phyloP scores from a whole-genome alignment of 2,113 vertebrate genomes.

The Lonchura striata region DNA sequence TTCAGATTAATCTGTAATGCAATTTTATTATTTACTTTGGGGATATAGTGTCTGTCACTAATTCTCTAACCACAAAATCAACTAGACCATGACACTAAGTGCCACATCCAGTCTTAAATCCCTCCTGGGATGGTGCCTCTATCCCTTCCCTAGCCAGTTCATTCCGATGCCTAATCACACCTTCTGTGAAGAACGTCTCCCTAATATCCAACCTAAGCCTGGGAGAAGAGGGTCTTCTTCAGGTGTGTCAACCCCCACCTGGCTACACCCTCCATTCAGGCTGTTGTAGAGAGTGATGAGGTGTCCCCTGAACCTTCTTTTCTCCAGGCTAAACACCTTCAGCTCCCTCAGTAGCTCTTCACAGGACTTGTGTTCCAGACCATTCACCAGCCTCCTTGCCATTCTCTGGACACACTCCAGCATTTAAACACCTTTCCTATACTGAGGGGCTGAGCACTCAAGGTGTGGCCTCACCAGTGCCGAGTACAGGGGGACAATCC shows the following conservation, averaged over 20 bases:
- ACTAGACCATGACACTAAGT: neutral
- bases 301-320: neutral
- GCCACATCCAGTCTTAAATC: neutral
- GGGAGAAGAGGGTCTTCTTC: neutral
- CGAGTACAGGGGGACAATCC: fast-evolving
- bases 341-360: neutral
- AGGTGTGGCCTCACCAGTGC: neutral
- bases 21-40: neutral
- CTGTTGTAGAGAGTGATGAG: neutral
- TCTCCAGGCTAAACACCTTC: neutral
- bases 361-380: neutral
- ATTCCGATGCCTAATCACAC: neutral
- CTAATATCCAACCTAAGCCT: neutral
- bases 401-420: neutral
- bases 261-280: neutral
- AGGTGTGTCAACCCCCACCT: fast-evolving
- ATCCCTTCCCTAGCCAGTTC: neutral
- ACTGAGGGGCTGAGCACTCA: too few species aligned
- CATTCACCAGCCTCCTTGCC: neutral
- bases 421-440: neutral
- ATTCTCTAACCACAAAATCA: neutral
- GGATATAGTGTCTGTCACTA: neutral
- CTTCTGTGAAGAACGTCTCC: neutral
- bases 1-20: neutral
- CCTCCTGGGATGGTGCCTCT: neutral